These are phyloP conservation scores for Phyllostomus hastatus DNA, from an alignment of 2,113 vertebrate species.

Conservation along the genomic window DNA sequence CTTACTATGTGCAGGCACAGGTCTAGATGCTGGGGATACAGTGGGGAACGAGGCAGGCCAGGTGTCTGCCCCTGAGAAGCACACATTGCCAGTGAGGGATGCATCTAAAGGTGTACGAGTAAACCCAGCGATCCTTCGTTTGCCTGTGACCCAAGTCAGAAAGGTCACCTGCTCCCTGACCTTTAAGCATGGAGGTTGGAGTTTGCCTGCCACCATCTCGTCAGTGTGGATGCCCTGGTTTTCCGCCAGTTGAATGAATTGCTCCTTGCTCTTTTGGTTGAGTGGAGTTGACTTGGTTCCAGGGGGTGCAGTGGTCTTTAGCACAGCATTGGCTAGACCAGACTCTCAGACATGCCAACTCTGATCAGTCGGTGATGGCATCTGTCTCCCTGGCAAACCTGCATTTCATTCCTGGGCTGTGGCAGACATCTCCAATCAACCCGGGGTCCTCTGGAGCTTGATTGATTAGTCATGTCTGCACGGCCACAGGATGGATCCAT, in stretches of 20 bases:
- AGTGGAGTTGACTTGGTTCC: background rate
- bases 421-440: background rate
- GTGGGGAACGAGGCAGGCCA: background rate
- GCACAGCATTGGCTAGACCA: background rate
- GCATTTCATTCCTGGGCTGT: rapidly evolving
- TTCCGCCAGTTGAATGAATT: background rate
- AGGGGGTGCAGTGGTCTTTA: rapidly evolving
- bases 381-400: background rate
- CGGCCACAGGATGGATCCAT: background rate
- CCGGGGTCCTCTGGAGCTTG: background rate
- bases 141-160: background rate
- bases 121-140: background rate
- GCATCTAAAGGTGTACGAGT: background rate
- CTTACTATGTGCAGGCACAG: background rate
- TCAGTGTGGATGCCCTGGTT: too few species aligned
- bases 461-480: background rate
- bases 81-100: too few species aligned
- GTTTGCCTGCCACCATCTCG: rapidly evolving
- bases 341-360: too few species aligned
- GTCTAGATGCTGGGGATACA: background rate
- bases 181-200: rapidly evolving
- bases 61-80: background rate
- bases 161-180: background rate
- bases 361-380: background rate
- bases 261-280: background rate